phyloP scores from a whole-genome alignment of 1,140 invertebrate species.

The Adoxophyes honmai region DNA sequence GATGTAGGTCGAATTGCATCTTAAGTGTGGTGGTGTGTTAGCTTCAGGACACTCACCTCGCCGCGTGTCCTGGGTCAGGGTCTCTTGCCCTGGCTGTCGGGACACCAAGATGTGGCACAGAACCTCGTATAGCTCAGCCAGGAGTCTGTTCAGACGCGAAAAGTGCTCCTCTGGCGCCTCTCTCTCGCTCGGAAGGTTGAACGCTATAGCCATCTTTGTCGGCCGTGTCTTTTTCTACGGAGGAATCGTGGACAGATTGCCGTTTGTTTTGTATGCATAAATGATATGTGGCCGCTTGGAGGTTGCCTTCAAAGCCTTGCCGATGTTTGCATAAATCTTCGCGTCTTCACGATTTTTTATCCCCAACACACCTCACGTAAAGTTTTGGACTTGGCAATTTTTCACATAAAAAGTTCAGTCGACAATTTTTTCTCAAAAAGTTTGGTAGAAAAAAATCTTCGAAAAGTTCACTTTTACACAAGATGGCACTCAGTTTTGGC shows the following conservation, averaged over 20 bases:
- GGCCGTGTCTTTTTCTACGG: slow-evolving; percentile 63
- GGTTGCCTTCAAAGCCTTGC: slow-evolving; percentile 24
- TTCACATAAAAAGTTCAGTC: background rate
- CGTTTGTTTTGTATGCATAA: slow-evolving; percentile 69
- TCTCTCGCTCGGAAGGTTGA: slow-evolving; percentile 73
- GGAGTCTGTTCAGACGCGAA: slow-evolving; percentile 73
- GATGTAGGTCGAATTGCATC: slow-evolving; percentile 77
- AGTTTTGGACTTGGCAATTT: background rate
- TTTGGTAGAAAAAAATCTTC: slow-evolving; percentile 18
- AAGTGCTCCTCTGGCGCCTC: slow-evolving; percentile 74
- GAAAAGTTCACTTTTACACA: slow-evolving; percentile 47
- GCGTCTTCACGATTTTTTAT: background rate
- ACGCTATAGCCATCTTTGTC: slow-evolving; percentile 75
- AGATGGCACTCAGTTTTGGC: slow-evolving; percentile 52
- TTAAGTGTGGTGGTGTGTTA: slow-evolving; percentile 74
- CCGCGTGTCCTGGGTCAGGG: slow-evolving; percentile 60
- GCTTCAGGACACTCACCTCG: slow-evolving; percentile 74
- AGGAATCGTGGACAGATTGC: slow-evolving; percentile 61
- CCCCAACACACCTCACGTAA: background rate
- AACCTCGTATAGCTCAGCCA: slow-evolving; percentile 73
- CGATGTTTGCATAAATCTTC: background rate
- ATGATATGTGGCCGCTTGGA: slow-evolving; percentile 42
- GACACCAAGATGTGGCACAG: slow-evolving; percentile 73
- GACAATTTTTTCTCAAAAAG: slow-evolving; percentile 5
- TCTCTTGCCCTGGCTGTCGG: slow-evolving; percentile 65